Evolutionary conservation across 2,888 invertebrate genomes (phyloP).

Genomic region (Scrobipalpa costella): DNA sequence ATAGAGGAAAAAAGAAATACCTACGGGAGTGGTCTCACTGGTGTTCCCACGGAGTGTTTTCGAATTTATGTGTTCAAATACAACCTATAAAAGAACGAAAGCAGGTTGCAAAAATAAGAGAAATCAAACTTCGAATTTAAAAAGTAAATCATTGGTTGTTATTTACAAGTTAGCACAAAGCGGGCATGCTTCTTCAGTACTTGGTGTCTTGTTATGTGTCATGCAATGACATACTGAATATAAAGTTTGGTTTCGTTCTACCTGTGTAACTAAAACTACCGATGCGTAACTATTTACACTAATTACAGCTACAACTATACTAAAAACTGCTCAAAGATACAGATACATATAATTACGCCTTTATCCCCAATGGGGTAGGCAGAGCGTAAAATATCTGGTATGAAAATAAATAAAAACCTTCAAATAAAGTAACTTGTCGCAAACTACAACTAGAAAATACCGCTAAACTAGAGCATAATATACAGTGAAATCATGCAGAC

Average conservation of each 20-base stretch:
- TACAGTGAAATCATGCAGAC: not conserved
- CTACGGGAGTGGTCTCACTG: constrained; percentile 86
- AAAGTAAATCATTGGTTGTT: constrained; percentile 36
- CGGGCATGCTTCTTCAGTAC: constrained; percentile 41
- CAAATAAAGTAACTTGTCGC: not conserved
- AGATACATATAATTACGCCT: no score
- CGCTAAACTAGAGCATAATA: not conserved
- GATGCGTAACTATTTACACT: no score
- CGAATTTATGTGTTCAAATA: constrained; percentile 80
- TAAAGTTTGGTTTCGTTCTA: not conserved
- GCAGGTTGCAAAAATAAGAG: constrained; percentile 75
- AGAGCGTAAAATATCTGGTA: no score
- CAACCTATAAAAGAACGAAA: constrained; percentile 84
- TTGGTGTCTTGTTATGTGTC: constrained; percentile 20
- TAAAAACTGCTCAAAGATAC: no score
- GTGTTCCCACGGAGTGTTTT: constrained; percentile 67
- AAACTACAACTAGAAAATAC: not conserved
- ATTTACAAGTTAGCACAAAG: constrained; percentile 47
- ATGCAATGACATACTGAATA: not conserved
- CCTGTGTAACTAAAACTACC: not conserved
- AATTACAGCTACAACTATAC: no score
- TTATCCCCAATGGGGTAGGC: no score
- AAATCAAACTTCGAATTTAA: constrained; percentile 43
- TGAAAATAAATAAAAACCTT: not conserved
- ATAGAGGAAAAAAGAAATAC: constrained; percentile 77